Evolutionary conservation across 2,113 vertebrate species (phyloP).

Genomic region (Ptilorrhoa leucosticta): DNA sequence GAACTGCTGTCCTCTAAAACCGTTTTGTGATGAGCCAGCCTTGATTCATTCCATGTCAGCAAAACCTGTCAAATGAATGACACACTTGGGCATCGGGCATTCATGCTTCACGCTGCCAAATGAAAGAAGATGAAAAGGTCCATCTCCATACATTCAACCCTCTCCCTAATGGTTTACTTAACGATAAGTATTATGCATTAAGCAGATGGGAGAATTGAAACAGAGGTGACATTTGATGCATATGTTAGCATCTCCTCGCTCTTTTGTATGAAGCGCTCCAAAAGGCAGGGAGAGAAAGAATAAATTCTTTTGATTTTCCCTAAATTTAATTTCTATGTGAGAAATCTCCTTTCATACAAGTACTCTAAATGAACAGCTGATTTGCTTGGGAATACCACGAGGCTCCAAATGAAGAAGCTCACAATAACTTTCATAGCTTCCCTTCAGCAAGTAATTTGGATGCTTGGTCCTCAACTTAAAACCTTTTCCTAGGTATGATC

Average conservation of each 20-base stretch:
- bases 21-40: slow-evolving; percentile 7
- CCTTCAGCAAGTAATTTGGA: neutral
- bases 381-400: neutral
- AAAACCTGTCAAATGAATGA: slow-evolving; percentile 34
- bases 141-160: neutral
- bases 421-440: neutral
- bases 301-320: neutral
- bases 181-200: slow-evolving; percentile 3
- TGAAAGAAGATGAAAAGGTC: slow-evolving; percentile 27
- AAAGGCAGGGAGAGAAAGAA: neutral
- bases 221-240: slow-evolving; percentile 2
- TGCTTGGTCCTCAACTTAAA: neutral
- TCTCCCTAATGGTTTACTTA: slow-evolving; percentile 1
- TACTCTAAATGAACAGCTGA: neutral
- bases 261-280: neutral
- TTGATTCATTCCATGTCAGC: slow-evolving; percentile 14
- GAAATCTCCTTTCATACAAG: neutral
- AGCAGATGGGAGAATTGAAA: slow-evolving; percentile 2
- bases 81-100: slow-evolving; percentile 20
- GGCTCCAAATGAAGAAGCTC: neutral
- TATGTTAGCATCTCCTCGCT: neutral
- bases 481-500: neutral
- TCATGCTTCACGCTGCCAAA: slow-evolving; percentile 1
- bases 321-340: neutral
- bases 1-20: slow-evolving; percentile 1